Evolutionary conservation across 2,797 vertebrate genomes (phyloP).

Genomic region (Myotis planiceps): DNA sequence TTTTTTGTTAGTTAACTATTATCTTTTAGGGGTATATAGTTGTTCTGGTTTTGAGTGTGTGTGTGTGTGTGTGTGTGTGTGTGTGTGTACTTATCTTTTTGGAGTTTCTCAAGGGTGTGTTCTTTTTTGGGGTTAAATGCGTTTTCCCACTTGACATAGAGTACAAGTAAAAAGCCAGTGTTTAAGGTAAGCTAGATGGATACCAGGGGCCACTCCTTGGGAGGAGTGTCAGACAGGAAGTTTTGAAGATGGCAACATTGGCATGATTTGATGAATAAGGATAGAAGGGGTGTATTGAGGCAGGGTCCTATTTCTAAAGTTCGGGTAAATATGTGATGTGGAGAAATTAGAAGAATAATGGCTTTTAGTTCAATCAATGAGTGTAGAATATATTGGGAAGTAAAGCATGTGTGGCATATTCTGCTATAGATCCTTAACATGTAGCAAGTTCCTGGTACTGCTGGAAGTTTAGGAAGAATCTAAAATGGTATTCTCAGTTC

Average conservation of each 20-base stretch:
- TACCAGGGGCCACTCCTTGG: not conserved
- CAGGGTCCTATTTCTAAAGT: not conserved
- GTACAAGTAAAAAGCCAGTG: not conserved
- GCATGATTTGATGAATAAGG: not conserved
- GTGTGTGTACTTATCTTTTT: not conserved
- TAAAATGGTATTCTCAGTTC: not conserved
- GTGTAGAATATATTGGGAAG: not conserved
- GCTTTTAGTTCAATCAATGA: not conserved
- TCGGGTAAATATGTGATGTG: not conserved
- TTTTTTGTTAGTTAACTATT: not conserved
- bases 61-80: not conserved
- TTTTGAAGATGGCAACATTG: not conserved
- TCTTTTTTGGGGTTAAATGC: not conserved
- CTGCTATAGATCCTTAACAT: not conserved
- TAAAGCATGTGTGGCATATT: not conserved
- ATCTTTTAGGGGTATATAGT: not conserved
- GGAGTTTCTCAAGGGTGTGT: not conserved
- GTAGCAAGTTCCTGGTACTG: not conserved
- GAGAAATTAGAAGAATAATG: not conserved
- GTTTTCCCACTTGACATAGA: not conserved
- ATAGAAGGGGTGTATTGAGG: not conserved
- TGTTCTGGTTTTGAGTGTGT: not conserved
- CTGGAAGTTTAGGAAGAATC: not conserved
- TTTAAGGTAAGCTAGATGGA: not conserved
- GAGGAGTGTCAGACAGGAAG: not conserved